Evolutionary conservation across 2,888 invertebrate genomes (phyloP).

Genomic region (Melanostoma scalare): DNA sequence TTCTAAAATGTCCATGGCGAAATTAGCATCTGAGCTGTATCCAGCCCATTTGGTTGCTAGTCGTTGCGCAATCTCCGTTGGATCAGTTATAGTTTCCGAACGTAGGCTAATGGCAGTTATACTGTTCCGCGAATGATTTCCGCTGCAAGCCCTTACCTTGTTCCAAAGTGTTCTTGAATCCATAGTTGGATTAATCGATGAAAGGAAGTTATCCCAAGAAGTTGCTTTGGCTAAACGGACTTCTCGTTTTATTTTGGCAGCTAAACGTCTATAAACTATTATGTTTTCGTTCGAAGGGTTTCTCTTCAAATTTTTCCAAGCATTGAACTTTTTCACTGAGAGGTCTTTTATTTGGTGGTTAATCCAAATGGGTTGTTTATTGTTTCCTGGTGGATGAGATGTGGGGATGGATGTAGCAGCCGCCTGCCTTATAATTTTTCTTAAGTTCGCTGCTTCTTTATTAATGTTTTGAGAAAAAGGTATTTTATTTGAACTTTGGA

Average conservation of each 20-base stretch:
- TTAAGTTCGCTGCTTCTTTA: conserved; percentile 5
- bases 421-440: conserved; percentile 16
- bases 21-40: conserved; percentile 6
- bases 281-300: neutral
- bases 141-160: neutral
- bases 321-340: neutral
- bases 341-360: neutral
- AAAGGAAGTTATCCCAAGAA: too few relatives aligned
- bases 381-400: neutral
- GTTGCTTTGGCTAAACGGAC: too few relatives aligned
- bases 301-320: neutral
- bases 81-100: neutral
- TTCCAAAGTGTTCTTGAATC: neutral
- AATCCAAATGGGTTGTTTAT: neutral
- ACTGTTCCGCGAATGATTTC: neutral
- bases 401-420: neutral
- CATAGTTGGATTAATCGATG: too few relatives aligned
- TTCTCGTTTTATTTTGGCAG: neutral
- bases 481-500: neutral
- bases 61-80: neutral
- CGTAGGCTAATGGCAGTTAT: neutral
- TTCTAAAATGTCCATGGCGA: too few relatives aligned
- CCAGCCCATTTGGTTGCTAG: conserved; percentile 7
- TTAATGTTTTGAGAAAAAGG: neutral
- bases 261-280: conserved; percentile 1